A percentile compares a stretch with the other conserved stretches of the same genome.
Conservation (phyloP, 2,797 vertebrate genomes). For the Chaetodon trifasciatus region DNA sequence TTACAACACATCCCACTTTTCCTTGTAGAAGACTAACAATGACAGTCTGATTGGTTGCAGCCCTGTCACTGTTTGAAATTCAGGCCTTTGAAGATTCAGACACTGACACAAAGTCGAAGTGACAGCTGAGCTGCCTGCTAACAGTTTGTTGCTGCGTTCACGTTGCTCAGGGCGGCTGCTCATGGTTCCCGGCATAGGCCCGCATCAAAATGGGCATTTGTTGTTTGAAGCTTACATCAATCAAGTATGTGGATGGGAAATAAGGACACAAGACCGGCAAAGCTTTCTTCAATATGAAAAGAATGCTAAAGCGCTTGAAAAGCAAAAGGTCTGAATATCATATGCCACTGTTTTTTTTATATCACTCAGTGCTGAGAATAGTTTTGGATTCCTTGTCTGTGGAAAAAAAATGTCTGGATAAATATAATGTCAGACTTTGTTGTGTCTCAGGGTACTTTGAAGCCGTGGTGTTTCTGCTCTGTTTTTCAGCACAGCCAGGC, state of each 20-base stretch:
- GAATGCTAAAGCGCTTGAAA: conserved; percentile 53
- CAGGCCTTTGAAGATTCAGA: conserved; percentile 74
- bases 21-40: conserved; percentile 62
- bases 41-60: conserved; percentile 78
- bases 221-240: conserved; percentile 50
- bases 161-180: conserved; percentile 35
- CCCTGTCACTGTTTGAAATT: conserved; percentile 70
- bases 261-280: not conserved
- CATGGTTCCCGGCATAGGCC: conserved; percentile 37
- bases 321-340: conserved; percentile 42
- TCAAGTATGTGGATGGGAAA: conserved; percentile 36
- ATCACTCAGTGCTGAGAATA: conserved; percentile 59
- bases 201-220: conserved; percentile 42
- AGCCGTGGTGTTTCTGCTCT: conserved; percentile 43
- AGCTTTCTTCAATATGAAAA: conserved; percentile 34
- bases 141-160: conserved; percentile 41
- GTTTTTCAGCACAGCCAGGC: conserved; percentile 42
- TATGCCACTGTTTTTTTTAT: conserved; percentile 20
- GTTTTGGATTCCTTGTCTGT: conserved; percentile 56
- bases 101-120: conserved; percentile 59
- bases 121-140: conserved; percentile 63
- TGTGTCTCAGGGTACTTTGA: conserved; percentile 70
- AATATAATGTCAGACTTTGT: conserved; percentile 69
- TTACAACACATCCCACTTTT: conserved; percentile 50
- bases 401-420: conserved; percentile 46